Conservation (phyloP, 2,113 vertebrate genomes). For the Rhegmatorhina hoffmannsi region DNA sequence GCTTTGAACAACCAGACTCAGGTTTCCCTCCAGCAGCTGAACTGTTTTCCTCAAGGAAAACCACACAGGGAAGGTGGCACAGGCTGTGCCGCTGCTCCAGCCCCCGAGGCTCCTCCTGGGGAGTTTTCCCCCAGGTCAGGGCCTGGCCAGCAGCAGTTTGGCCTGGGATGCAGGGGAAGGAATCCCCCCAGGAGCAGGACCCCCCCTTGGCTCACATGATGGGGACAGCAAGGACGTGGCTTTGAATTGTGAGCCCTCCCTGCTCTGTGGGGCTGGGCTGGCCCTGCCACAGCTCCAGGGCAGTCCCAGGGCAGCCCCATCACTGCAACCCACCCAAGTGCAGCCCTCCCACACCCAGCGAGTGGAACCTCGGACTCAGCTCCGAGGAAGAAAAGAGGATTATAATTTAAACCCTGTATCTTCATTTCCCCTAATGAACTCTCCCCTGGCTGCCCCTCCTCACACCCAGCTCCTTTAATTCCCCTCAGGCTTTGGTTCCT, state of each 20-base stretch:
- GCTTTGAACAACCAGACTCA: not conserved
- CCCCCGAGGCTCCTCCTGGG: not conserved
- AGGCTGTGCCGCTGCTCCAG: not conserved
- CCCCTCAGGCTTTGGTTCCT: not conserved
- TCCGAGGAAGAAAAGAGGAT: not conserved
- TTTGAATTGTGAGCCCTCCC: not conserved
- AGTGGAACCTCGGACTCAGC: not conserved
- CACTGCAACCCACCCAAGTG: not conserved
- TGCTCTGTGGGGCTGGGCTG: not conserved
- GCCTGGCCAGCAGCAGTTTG: not conserved
- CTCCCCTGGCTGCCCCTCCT: not conserved
- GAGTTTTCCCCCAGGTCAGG: not conserved
- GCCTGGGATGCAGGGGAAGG: not conserved
- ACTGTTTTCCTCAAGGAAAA: not conserved
- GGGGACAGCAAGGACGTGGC: not conserved
- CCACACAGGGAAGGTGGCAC: rapidly evolving
- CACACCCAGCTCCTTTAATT: not conserved
- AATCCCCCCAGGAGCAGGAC: not conserved
- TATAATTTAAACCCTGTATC: not conserved
- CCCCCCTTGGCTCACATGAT: not conserved
- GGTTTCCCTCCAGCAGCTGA: not conserved
- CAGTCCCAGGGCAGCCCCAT: not conserved
- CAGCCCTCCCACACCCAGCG: not conserved
- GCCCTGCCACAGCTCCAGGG: not conserved
- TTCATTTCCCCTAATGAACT: not conserved